Evolutionary conservation across 2,113 vertebrate genomes (phyloP).

Genomic region (Poecilia latipinna): DNA sequence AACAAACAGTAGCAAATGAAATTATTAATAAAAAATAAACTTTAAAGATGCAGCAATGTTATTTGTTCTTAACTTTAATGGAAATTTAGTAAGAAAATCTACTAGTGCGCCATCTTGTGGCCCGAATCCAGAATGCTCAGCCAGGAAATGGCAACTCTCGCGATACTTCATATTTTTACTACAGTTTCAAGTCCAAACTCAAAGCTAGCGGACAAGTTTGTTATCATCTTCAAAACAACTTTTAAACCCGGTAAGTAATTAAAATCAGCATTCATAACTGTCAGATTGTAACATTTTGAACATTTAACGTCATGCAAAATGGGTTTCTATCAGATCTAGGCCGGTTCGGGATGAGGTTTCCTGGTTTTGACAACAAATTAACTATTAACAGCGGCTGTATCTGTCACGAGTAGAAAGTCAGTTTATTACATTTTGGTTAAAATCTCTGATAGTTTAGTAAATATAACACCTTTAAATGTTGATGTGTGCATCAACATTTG

Average conservation of each 20-base stretch:
- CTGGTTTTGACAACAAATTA: neutral
- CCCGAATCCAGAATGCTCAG: neutral
- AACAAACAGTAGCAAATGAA: no score
- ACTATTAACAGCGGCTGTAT: neutral
- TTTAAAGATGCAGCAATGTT: no score
- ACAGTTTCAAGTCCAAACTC: neutral
- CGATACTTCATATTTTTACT: neutral
- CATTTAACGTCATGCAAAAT: neutral
- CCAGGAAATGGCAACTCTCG: neutral
- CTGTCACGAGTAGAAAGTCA: neutral
- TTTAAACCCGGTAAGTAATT: neutral
- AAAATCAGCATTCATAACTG: neutral
- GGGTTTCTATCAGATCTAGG: no score
- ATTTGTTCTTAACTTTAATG: no score
- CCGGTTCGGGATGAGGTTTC: neutral
- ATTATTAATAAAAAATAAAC: no score
- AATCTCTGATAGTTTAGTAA: neutral
- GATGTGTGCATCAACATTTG: no score
- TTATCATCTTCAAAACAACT: neutral
- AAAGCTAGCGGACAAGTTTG: neutral
- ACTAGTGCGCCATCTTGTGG: neutral
- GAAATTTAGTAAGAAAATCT: neutral
- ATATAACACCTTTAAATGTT: neutral
- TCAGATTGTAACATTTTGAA: neutral
- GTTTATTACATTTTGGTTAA: neutral